Evolutionary conservation across 2,888 invertebrate genomes (phyloP).

Genomic region (Caenorhabditis imperialis): DNA sequence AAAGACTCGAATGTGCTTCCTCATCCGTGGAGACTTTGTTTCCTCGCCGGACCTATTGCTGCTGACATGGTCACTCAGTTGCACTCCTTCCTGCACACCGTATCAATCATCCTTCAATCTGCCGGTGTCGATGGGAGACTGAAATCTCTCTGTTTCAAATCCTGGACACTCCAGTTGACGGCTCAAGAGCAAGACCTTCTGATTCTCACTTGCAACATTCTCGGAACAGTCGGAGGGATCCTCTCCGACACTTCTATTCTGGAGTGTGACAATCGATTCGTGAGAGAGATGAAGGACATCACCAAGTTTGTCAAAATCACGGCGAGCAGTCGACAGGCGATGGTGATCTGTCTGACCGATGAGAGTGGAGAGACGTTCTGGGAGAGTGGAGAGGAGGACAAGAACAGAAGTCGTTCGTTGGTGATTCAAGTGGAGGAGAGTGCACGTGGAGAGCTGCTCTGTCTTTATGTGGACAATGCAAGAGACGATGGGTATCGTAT

Average conservation of each 20-base stretch:
- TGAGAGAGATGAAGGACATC: slow-evolving; percentile 82
- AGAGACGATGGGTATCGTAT: slow-evolving; percentile 80
- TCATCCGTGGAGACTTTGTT: slow-evolving; percentile 76
- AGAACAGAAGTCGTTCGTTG: slow-evolving; percentile 86
- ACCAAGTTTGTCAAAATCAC: slow-evolving; percentile 87
- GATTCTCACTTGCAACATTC: slow-evolving; percentile 74
- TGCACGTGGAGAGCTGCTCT: slow-evolving; percentile 85
- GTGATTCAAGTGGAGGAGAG: slow-evolving; percentile 79
- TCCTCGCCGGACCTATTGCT: slow-evolving; percentile 70
- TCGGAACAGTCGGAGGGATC: slow-evolving; percentile 74
- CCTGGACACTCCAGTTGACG: slow-evolving; percentile 78
- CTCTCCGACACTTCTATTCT: slow-evolving; percentile 69
- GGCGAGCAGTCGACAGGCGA: slow-evolving; percentile 92
- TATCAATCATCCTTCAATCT: slow-evolving; percentile 74
- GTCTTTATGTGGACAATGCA: slow-evolving; percentile 94
- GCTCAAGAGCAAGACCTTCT: slow-evolving; percentile 76
- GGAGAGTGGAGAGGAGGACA: slow-evolving; percentile 97
- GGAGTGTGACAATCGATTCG: slow-evolving; percentile 24
- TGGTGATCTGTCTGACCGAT: slow-evolving; percentile 92
- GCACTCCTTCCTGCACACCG: slow-evolving; percentile 73
- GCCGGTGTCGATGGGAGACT: slow-evolving; percentile 65
- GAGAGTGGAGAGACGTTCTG: slow-evolving; percentile 97
- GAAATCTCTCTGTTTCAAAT: slow-evolving; percentile 74
- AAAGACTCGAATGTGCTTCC: slow-evolving; percentile 64
- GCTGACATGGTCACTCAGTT: slow-evolving; percentile 73